A percentile compares a stretch with the other conserved stretches of the same genome.
Conservation (phyloP, 2,113 vertebrate species). For the Perccottus glenii region DNA sequence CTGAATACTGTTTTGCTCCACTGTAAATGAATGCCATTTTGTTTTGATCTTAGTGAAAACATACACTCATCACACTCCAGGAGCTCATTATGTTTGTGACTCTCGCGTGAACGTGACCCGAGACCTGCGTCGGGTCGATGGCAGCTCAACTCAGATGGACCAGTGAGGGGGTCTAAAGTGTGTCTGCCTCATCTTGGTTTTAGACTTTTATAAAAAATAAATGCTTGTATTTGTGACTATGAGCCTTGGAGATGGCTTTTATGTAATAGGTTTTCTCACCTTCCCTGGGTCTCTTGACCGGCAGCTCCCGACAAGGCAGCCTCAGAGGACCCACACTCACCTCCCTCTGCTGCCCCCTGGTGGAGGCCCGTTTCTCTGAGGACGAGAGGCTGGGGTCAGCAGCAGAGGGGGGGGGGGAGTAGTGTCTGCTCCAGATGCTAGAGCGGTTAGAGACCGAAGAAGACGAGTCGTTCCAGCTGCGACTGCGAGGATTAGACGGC, state of each 20-base stretch:
- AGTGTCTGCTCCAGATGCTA: conserved; percentile 59
- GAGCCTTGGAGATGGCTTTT: neutral
- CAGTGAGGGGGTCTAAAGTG: no score
- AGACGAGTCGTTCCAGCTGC: conserved; percentile 76
- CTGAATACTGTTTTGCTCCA: no score
- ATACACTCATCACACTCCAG: no score
- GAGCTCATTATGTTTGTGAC: no score
- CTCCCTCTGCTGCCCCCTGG: conserved; percentile 80
- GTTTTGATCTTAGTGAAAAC: no score
- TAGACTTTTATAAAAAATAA: no score
- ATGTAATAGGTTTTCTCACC: conserved; percentile 80
- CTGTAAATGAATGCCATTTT: no score
- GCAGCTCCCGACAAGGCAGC: conserved; percentile 76
- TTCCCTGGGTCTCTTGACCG: conserved; percentile 83
- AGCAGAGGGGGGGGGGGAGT: neutral
- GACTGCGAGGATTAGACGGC: conserved; percentile 76
- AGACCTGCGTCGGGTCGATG: no score
- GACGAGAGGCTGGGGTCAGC: neutral
- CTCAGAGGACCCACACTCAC: conserved; percentile 75
- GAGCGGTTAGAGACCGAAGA: conserved; percentile 11
- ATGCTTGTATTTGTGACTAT: neutral
- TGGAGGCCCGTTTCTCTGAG: conserved; percentile 71
- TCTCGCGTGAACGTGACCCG: no score
- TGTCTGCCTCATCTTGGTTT: no score
- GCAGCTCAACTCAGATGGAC: no score